These are phyloP conservation scores for Sebastes vulpes DNA, from an alignment of 2,797 vertebrate species.

Conservation along the genomic window DNA sequence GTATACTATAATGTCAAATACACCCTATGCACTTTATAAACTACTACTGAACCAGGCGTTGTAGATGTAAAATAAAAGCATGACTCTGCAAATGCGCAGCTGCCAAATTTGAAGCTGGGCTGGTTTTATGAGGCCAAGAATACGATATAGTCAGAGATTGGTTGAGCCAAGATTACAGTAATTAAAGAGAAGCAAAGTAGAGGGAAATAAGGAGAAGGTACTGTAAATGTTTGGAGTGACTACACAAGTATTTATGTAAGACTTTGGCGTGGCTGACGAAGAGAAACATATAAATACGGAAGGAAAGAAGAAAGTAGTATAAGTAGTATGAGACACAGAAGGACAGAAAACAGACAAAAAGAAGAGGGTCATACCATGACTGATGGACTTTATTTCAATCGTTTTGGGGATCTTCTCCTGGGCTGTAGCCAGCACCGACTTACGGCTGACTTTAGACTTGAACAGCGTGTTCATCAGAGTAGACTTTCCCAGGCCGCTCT, in stretches of 20 bases:
- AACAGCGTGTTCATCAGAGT: conserved; percentile 99
- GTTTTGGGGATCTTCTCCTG: conserved; percentile 98
- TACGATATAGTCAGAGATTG: background rate
- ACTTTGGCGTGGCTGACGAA: background rate
- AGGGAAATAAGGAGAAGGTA: background rate
- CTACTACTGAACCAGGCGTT: background rate
- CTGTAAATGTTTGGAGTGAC: background rate
- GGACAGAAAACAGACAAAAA: background rate
- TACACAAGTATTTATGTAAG: background rate
- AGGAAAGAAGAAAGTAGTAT: background rate
- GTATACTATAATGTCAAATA: background rate
- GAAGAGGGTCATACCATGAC: conserved; percentile 87
- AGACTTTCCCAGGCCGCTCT: conserved; percentile 97
- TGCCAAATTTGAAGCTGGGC: background rate
- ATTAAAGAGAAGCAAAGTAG: background rate
- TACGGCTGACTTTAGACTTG: conserved; percentile 98
- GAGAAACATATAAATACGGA: background rate
- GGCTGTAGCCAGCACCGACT: conserved; percentile 90
- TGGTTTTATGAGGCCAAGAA: background rate
- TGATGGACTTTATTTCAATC: conserved; percentile 97
- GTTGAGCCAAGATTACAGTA: background rate
- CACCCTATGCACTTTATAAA: background rate
- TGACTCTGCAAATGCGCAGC: background rate
- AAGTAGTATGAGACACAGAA: background rate
- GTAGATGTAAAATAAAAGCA: background rate